Evolutionary conservation across 23 tunicate species (phyloP).

Genomic region (Halocynthia roretzi): DNA sequence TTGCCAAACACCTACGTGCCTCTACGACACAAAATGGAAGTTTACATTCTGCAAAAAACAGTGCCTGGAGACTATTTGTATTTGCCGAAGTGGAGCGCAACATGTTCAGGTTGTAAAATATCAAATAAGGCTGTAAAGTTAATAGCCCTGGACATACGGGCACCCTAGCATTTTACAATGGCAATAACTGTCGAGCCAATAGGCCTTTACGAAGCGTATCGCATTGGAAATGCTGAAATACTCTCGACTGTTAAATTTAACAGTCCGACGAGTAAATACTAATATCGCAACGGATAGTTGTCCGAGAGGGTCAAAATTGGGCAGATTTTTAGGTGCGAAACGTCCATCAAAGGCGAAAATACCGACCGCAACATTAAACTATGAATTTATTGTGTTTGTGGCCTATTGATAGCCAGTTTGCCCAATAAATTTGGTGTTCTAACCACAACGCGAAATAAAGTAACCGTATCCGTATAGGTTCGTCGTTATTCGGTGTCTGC

Average conservation of each 20-base stretch:
- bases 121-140: slow-evolving; percentile 18
- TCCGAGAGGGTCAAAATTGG: too few relatives aligned
- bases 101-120: slow-evolving; percentile 9
- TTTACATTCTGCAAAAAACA: slow-evolving; percentile 10
- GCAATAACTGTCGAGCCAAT: background rate
- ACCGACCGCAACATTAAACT: too few relatives aligned
- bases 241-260: background rate
- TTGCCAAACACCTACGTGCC: background rate
- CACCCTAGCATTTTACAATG: slow-evolving; percentile 18
- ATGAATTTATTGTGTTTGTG: too few relatives aligned
- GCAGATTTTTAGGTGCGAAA: too few relatives aligned
- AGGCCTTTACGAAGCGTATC: background rate
- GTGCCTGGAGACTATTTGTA: background rate
- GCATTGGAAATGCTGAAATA: slow-evolving; percentile 2
- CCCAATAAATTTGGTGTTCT: too few relatives aligned
- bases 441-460: too few relatives aligned
- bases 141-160: slow-evolving; percentile 26
- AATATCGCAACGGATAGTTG: too few relatives aligned
- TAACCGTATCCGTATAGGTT: too few relatives aligned
- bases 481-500: too few relatives aligned
- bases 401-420: too few relatives aligned
- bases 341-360: too few relatives aligned
- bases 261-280: too few relatives aligned
- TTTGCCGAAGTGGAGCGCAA: slow-evolving; percentile 1
- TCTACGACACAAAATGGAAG: background rate